phyloP scores from a whole-genome alignment of 2,797 vertebrate genomes.

The Myripristis murdjan region DNA sequence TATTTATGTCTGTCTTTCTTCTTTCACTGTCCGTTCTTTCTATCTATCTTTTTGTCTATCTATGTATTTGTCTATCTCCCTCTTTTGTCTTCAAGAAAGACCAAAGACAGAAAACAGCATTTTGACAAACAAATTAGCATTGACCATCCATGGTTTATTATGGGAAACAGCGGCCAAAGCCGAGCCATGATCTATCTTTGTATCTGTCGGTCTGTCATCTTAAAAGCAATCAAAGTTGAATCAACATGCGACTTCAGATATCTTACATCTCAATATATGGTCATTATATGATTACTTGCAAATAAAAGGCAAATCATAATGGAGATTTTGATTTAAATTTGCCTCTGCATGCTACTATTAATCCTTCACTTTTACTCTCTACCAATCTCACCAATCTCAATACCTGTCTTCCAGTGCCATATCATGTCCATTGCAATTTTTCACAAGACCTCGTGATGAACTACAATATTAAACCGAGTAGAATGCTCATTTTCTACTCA shows the following conservation, averaged over 20 bases:
- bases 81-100: background rate
- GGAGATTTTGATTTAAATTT: constrained; percentile 69
- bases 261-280: constrained; percentile 40
- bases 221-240: background rate
- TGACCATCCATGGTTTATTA: constrained; percentile 15
- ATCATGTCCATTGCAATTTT: constrained; percentile 74
- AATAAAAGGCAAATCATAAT: constrained; percentile 62
- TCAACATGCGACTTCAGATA: constrained; percentile 18
- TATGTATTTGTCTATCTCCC: constrained; percentile 11
- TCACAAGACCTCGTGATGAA: constrained; percentile 71
- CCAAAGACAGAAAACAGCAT: too few species aligned
- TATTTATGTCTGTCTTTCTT: constrained; percentile 35
- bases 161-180: constrained; percentile 30
- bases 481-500: constrained; percentile 81
- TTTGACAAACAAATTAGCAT: background rate
- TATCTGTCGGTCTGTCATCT: constrained; percentile 22
- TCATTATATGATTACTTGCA: constrained; percentile 63
- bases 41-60: constrained; percentile 33
- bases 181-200: constrained; percentile 24
- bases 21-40: background rate
- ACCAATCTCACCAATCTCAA: constrained; percentile 59
- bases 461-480: constrained; percentile 74
- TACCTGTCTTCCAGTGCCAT: constrained; percentile 60
- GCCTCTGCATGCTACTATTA: constrained; percentile 58
- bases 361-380: constrained; percentile 66